phyloP scores from a whole-genome alignment of 1,140 invertebrate genomes.

The Trichonephila clavipes region DNA sequence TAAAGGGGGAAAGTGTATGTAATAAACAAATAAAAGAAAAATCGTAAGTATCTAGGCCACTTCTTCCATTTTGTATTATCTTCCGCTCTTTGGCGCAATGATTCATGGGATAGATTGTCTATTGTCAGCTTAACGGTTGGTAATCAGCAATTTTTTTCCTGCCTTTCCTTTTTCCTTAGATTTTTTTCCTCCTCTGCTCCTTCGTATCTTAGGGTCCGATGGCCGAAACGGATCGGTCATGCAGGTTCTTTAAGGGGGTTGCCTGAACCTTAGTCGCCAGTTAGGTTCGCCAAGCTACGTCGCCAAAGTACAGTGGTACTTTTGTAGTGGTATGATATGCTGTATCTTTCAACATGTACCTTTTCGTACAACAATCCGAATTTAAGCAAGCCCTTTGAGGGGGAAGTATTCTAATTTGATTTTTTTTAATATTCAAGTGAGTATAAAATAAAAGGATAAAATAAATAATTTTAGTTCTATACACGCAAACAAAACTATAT shows the following conservation, averaged over 20 bases:
- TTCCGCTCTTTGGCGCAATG: conserved; percentile 74
- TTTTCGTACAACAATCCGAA: no score
- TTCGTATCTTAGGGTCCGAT: conserved; percentile 55
- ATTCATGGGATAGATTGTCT: conserved; percentile 75
- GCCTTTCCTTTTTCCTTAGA: conserved; percentile 37
- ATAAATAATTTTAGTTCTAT: no score
- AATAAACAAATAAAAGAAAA: conserved; percentile 58
- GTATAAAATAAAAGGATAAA: no score
- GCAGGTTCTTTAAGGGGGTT: conserved; percentile 11
- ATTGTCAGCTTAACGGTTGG: conserved; percentile 75
- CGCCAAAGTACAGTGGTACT: not conserved
- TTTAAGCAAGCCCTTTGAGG: no score
- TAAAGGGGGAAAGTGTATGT: conserved; percentile 53
- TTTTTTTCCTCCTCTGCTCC: conserved; percentile 7
- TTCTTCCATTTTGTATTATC: conserved; percentile 75
- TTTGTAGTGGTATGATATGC: no score
- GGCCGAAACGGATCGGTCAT: conserved; percentile 64
- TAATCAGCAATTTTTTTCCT: conserved; percentile 74
- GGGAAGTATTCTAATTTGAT: no score
- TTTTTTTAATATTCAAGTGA: no score
- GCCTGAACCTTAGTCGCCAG: not conserved
- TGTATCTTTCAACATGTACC: no score
- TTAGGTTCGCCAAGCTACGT: not conserved
- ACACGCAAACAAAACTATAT: no score
- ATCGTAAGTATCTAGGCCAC: conserved; percentile 5